phyloP scores from a whole-genome alignment of 2,113 vertebrate species.

The Ellobius talpinus region DNA sequence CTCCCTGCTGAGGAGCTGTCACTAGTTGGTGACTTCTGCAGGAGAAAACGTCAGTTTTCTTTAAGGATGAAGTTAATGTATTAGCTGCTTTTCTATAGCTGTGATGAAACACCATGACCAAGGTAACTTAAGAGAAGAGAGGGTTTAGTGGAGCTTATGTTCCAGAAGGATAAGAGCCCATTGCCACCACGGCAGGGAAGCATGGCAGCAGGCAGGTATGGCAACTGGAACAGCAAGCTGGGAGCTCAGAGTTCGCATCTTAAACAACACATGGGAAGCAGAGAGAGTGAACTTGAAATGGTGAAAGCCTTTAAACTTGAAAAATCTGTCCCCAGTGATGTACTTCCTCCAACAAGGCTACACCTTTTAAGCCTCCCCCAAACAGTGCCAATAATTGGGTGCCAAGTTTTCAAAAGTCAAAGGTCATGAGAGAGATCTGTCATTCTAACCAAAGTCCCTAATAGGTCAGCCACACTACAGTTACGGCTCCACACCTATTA shows the following conservation, averaged over 20 bases:
- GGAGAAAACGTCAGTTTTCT: neutral
- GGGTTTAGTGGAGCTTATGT: neutral
- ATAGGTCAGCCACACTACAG: no score
- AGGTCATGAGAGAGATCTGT: neutral
- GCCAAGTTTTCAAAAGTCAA: neutral
- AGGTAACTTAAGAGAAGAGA: neutral
- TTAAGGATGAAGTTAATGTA: neutral
- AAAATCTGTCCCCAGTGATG: neutral
- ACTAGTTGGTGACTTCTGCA: neutral
- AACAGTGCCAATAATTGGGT: neutral
- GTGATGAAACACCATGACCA: neutral
- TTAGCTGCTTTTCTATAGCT: neutral
- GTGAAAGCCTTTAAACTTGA: neutral
- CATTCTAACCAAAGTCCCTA: neutral
- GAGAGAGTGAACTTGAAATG: neutral
- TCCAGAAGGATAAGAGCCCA: neutral
- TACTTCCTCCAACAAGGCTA: neutral
- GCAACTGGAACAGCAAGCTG: neutral
- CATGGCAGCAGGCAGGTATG: no score
- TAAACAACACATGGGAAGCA: neutral
- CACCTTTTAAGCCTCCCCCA: neutral
- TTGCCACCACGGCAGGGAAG: neutral
- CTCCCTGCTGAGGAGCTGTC: neutral
- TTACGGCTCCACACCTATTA: neutral
- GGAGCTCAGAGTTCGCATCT: neutral